Percentiles rank a stretch among this genome's conserved stretches.
These are phyloP conservation scores for Dreissena rostriformis DNA, from an alignment of 1,140 invertebrate species.

Conservation along the genomic window DNA sequence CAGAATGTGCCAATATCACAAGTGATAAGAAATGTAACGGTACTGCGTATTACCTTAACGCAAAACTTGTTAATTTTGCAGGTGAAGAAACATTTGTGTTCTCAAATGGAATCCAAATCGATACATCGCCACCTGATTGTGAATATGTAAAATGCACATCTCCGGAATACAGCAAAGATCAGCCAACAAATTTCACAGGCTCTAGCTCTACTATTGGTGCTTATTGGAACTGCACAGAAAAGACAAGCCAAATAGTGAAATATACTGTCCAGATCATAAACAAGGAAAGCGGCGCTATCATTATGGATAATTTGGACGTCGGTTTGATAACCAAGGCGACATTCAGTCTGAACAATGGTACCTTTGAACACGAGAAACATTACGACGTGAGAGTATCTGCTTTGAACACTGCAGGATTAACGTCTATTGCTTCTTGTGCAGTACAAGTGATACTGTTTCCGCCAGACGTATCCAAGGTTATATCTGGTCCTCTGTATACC, in stretches of 20 bases:
- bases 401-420: conserved; percentile 20
- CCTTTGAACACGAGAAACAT: conserved; percentile 18
- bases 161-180: conserved; percentile 28
- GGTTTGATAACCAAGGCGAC: conserved; percentile 1
- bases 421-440: neutral
- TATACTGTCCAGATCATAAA: conserved; percentile 1
- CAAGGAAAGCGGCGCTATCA: neutral
- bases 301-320: conserved; percentile 24
- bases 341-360: conserved; percentile 6
- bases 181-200: conserved; percentile 24
- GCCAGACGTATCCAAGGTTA: conserved; percentile 8
- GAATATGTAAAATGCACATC: conserved; percentile 31
- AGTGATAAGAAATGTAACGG: conserved; percentile 29
- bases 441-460: conserved; percentile 18
- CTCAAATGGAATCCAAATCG: conserved; percentile 42
- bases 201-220: conserved; percentile 39
- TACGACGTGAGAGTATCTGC: conserved; percentile 25
- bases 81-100: conserved; percentile 12
- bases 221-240: conserved; percentile 39
- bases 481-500: conserved; percentile 15
- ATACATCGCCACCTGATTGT: conserved; percentile 19
- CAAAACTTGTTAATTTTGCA: conserved; percentile 32
- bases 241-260: conserved; percentile 19
- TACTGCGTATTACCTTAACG: conserved; percentile 37
- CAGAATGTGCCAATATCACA: conserved; percentile 23